Base-by-base conservation (phyloP, 2,888 invertebrate species). In the Amphimallon solstitiale region DNA sequence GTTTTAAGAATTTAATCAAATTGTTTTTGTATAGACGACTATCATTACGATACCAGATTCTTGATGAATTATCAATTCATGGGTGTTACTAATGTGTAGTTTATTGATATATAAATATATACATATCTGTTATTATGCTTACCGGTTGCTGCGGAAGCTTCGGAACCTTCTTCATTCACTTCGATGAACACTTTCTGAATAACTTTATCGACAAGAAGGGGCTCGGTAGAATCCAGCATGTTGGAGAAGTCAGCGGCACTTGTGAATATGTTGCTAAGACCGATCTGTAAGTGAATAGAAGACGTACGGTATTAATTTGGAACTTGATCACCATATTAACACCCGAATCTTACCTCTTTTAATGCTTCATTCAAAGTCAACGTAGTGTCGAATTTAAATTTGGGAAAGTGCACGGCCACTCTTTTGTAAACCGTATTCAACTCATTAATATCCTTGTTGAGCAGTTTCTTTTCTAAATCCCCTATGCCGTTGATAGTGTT, bases 341-440 rank as follows among this genome's bases (percentile, higher is more conserved):
- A n/a, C n/a, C n/a, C 9, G 6, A 23, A 23, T 23, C 76, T 81
- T 82, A 93, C 93, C 84, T 90, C 85, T n/a, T 83, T 79, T 48
- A 94, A 80, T n/a, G 88, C 75, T 0, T 84, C 81, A 10, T 84
- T 84, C 45, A 94, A 82, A 69, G 91, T 84, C n/a, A 92, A 86
- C 68, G 87, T 87, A 9, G 87, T 87, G 80, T 94, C 93, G 49
- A 94, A 87, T 80, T 90, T 92, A 80, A 95, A 94, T 80, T 89
- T 92, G 1, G 95, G 95, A 45, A 95, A 78, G 15, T 85, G 85
- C 0, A 94, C 86, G 29, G 87, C 82, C 0, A 94, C 89, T 77
- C 12, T 7, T 9, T 15, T 38, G 2, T 19, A 10, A 34, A 4
- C n/a, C n/a, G 21, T 21, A 1, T 5, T 0, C 2, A 61, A 37